Percentiles rank a stretch among this genome's conserved stretches.
Conservation (phyloP, 2,888 invertebrate species). For the Drosophila paramelanica region DNA sequence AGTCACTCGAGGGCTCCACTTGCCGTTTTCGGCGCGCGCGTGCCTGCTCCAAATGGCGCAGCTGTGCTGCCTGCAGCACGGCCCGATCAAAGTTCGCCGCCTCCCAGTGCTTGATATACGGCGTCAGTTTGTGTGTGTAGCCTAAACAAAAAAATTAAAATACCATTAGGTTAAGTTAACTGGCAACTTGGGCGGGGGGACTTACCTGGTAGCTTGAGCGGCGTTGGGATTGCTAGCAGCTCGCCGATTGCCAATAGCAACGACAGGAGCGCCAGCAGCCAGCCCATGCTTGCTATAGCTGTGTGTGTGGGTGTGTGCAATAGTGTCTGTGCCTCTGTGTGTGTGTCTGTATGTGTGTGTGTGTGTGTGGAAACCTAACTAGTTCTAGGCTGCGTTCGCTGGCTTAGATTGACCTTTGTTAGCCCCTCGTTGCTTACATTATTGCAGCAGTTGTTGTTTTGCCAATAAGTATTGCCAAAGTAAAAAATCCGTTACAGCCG, state of each 20-base stretch:
- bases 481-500: constrained; percentile 50
- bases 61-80: constrained; percentile 83
- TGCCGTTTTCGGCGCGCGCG: constrained; percentile 84
- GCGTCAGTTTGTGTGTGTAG: constrained; percentile 87
- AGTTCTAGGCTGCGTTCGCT: constrained; percentile 70
- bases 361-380: constrained; percentile 71
- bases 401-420: constrained; percentile 67
- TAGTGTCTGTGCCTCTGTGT: constrained; percentile 10
- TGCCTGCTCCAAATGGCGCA: constrained; percentile 83
- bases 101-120: constrained; percentile 93
- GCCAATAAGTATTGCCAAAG: constrained; percentile 50
- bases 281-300: constrained; percentile 81
- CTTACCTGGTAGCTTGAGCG: constrained; percentile 84
- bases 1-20: constrained; percentile 76
- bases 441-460: constrained; percentile 56
- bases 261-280: constrained; percentile 84
- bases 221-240: constrained; percentile 84
- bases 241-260: constrained; percentile 83
- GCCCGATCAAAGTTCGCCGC: constrained; percentile 90
- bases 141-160: constrained; percentile 84
- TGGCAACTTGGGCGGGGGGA: constrained; percentile 13
- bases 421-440: constrained; percentile 66
- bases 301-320: constrained; percentile 23
- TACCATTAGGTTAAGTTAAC: constrained; percentile 1
- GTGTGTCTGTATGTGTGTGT: constrained; percentile 22